Base-by-base conservation (phyloP, 1,140 invertebrate species). In the Eumeta japonica region DNA sequence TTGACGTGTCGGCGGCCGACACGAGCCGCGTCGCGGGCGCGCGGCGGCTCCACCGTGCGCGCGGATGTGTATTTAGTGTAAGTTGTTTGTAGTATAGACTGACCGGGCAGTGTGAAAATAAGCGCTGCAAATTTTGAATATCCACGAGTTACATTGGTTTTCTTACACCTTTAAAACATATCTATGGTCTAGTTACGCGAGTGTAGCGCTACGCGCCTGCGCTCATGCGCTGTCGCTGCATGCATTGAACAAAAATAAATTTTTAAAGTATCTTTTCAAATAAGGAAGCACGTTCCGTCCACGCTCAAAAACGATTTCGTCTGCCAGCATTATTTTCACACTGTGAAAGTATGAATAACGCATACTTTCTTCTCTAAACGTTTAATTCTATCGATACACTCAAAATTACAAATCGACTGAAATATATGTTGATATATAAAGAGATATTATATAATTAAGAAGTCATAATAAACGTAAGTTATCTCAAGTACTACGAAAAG, bases 401-500 rank as follows among this genome's bases (percentile, higher is more conserved):
- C n/a, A n/a, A n/a, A n/a, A 60, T 65, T 7, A 59, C 58, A 55
- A 61, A 63, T 63, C 58, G 68, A 73, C 68, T 73, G 68, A 73
- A 67, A 59, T 58, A 57, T 43, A 67, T 64, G 55, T 58, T 62
- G 55, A 65, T 64, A 61, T 62, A 50, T 40, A 53, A 61, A 50
- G 52, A 54, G 58, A n/a, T 55, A 61, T 51, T 46, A 56, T 46
- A 35, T 41, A 53, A 48, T 64, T n/a, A n/a, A n/a, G n/a, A n/a
- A n/a, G n/a, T n/a, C n/a, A n/a, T n/a, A n/a, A n/a, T 71, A 67
- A 60, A 47, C 43, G 45, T 73, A 73, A 73, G 64, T 58, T 64
- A 66, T 73, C 61, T 70, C 65, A 62, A 59, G 67, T 70, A 70
- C 60, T 63, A 71, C 61, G 53, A 73, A 73, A 73, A 73, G 68